phyloP scores from a whole-genome alignment of 2,888 invertebrate species.

The Zhengitettix transpicula region DNA sequence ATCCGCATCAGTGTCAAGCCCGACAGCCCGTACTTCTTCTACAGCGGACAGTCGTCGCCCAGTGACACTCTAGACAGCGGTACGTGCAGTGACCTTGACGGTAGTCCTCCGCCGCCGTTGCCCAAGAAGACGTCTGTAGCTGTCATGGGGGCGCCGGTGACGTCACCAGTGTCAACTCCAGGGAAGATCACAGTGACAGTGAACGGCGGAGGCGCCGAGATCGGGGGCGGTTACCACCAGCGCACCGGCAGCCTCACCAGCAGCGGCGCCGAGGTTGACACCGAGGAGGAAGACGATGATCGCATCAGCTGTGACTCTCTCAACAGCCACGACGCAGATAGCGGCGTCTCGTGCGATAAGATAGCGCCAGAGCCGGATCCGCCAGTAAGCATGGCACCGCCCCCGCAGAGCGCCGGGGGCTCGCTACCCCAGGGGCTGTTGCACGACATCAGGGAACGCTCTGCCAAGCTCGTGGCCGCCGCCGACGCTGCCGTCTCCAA shows the following conservation, averaged over 20 bases:
- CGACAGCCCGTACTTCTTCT: conserved; percentile 40
- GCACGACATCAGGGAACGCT: conserved; percentile 51
- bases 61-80: conserved; percentile 72
- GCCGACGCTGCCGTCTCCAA: neutral
- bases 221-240: conserved; percentile 24
- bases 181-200: conserved; percentile 20
- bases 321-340: conserved; percentile 42
- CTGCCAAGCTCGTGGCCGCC: conserved; percentile 27
- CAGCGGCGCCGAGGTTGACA: conserved; percentile 48
- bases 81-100: conserved; percentile 69
- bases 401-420: conserved; percentile 14
- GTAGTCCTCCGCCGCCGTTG: conserved; percentile 45
- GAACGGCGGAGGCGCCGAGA: neutral
- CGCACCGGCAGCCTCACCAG: conserved; percentile 39
- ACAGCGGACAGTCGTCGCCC: conserved; percentile 68
- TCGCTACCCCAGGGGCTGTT: conserved; percentile 48
- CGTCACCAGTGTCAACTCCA: neutral
- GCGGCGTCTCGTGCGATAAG: neutral
- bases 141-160: conserved; percentile 7
- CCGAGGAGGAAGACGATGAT: conserved; percentile 48
- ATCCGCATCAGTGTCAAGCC: conserved; percentile 39
- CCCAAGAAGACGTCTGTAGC: conserved; percentile 39
- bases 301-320: conserved; percentile 70
- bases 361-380: conserved; percentile 24
- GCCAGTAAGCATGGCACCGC: neutral